These are phyloP conservation scores for Corydoras maculifer DNA, from an alignment of 2,113 vertebrate species.

Conservation along the genomic window DNA sequence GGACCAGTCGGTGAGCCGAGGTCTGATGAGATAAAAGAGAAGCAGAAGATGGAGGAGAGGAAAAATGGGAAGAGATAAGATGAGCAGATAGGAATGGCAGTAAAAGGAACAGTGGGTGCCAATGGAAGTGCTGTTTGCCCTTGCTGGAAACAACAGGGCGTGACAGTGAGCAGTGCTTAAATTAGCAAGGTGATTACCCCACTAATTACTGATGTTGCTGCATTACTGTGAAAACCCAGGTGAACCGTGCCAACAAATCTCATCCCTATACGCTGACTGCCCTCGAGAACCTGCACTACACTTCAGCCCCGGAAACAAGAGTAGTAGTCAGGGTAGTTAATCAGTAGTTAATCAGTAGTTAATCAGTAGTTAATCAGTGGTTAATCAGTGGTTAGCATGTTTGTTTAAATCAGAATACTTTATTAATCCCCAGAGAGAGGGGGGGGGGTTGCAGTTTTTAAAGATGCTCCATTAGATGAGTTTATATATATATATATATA, in stretches of 20 bases:
- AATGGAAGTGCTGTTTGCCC: slow-evolving; percentile 28
- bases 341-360: too few relatives aligned
- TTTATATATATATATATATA: too few relatives aligned
- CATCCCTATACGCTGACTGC: slow-evolving; percentile 51
- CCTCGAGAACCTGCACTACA: slow-evolving; percentile 62
- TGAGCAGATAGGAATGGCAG: slow-evolving; percentile 1
- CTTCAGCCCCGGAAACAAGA: too few relatives aligned
- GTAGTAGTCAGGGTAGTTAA: too few relatives aligned
- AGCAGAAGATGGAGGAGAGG: slow-evolving; percentile 22
- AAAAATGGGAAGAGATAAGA: slow-evolving; percentile 32
- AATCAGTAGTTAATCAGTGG: too few relatives aligned
- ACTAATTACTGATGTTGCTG: slow-evolving; percentile 69
- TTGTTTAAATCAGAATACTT: too few relatives aligned
- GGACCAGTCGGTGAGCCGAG: too few relatives aligned
- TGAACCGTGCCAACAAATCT: slow-evolving; percentile 61
- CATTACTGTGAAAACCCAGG: slow-evolving; percentile 72
- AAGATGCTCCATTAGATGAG: too few relatives aligned
- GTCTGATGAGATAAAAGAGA: slow-evolving; percentile 14
- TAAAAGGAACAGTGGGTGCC: background rate
- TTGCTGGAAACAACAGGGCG: slow-evolving; percentile 40
- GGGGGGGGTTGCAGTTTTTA: too few relatives aligned
- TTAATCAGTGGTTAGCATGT: too few relatives aligned
- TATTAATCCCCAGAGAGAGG: too few relatives aligned
- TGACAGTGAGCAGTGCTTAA: slow-evolving; percentile 64
- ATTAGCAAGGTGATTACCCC: slow-evolving; percentile 74